Evolutionary conservation across 64 coral and sea anemone genomes (phyloP).

Genomic region (Actinia tenebrosa): DNA sequence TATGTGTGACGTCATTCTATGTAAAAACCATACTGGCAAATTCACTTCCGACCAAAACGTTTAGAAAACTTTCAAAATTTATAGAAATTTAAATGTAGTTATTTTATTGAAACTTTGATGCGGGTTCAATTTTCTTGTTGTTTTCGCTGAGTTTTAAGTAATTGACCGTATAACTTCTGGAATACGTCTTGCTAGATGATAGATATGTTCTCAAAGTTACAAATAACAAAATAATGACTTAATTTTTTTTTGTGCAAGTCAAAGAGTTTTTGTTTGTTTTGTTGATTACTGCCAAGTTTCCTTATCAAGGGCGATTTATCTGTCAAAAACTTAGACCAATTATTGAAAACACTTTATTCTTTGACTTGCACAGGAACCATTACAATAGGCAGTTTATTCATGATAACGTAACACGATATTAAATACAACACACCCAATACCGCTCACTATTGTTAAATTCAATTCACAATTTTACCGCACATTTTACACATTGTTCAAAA

Average conservation of each 20-base stretch:
- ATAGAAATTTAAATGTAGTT: too few relatives aligned
- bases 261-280: background rate
- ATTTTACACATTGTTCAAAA: background rate
- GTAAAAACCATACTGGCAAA: background rate
- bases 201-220: background rate
- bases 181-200: background rate
- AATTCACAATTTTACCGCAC: background rate
- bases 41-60: background rate
- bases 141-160: too few relatives aligned
- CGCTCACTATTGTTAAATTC: background rate
- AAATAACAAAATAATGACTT: background rate
- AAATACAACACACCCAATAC: background rate
- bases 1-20: background rate
- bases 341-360: background rate
- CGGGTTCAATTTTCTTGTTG: too few relatives aligned
- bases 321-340: background rate
- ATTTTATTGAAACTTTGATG: too few relatives aligned
- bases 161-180: too few relatives aligned
- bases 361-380: background rate
- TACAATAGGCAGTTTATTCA: background rate
- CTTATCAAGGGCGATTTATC: background rate
- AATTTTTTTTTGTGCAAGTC: too few relatives aligned
- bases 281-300: background rate
- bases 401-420: background rate
- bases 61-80: too few relatives aligned